phyloP scores from a whole-genome alignment of 2,797 vertebrate species.

The Acridotheres tristis region DNA sequence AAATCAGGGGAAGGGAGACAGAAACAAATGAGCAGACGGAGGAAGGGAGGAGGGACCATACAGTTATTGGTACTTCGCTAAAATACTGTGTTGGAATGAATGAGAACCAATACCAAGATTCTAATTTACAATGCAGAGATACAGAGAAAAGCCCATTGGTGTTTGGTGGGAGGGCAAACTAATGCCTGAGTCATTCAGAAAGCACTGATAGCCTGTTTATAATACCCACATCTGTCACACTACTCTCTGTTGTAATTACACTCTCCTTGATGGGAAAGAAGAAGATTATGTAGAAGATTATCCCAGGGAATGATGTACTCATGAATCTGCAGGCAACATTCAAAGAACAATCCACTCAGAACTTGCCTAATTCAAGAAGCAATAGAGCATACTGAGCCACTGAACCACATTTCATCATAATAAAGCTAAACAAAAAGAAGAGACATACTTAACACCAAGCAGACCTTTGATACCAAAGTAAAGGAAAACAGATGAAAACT shows the following conservation, averaged over 20 bases:
- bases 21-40: background rate
- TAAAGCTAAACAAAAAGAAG: background rate
- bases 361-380: constrained; percentile 17
- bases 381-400: background rate
- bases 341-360: constrained; percentile 20
- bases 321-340: background rate
- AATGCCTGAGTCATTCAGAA: constrained; percentile 22
- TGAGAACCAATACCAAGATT: background rate
- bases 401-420: background rate
- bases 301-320: background rate
- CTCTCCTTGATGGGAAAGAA: constrained; percentile 19
- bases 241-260: constrained; percentile 18
- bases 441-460: background rate
- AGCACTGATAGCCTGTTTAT: background rate
- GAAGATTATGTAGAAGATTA: constrained; percentile 4
- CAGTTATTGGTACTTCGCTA: background rate
- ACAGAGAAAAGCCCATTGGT: background rate
- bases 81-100: background rate
- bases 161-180: background rate
- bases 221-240: constrained; percentile 44
- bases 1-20: background rate
- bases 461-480: background rate
- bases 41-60: background rate
- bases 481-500: background rate
- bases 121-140: background rate